These are phyloP conservation scores for Dipodomys spectabilis DNA, from an alignment of 2,113 vertebrate genomes.

Conservation along the genomic window DNA sequence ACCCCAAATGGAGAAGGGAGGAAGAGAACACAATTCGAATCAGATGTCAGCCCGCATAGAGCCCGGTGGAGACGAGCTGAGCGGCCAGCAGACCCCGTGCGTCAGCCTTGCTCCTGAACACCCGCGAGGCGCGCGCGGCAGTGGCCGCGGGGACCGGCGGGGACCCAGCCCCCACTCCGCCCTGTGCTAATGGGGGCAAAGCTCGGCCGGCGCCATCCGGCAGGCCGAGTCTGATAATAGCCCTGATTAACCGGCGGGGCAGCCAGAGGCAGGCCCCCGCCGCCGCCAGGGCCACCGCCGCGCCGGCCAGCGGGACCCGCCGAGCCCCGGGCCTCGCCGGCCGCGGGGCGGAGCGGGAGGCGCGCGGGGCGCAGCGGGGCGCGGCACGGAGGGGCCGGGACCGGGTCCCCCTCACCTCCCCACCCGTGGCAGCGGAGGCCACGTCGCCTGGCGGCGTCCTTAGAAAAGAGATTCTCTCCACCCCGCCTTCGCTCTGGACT, in stretches of 20 bases:
- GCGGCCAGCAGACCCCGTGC: not conserved
- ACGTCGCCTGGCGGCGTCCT: not conserved
- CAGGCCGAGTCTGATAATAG: constrained; percentile 79
- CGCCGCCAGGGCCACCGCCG: constrained; percentile 55
- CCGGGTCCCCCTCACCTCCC: not conserved
- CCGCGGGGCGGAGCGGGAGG: too few relatives aligned
- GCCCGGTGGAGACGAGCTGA: not conserved
- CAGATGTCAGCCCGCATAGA: not conserved
- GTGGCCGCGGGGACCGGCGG: not conserved
- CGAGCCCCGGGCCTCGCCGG: not conserved
- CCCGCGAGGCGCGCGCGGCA: constrained; percentile 32
- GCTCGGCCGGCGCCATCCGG: constrained; percentile 81
- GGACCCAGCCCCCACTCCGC: constrained; percentile 67
- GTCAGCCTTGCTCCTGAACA: not conserved
- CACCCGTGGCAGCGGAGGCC: not conserved
- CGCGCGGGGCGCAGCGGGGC: too few relatives aligned
- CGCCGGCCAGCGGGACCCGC: constrained; percentile 14
- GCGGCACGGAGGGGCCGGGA: too few relatives aligned
- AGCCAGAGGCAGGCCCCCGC: constrained; percentile 32
- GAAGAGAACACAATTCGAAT: not conserved
- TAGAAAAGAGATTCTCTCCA: not conserved
- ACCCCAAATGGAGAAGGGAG: not conserved
- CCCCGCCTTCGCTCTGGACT: not conserved
- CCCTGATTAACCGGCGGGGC: constrained; percentile 71
- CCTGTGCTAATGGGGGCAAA: constrained; percentile 78